Evolutionary conservation across 2,888 invertebrate genomes (phyloP).

Genomic region (Cephus runcator): DNA sequence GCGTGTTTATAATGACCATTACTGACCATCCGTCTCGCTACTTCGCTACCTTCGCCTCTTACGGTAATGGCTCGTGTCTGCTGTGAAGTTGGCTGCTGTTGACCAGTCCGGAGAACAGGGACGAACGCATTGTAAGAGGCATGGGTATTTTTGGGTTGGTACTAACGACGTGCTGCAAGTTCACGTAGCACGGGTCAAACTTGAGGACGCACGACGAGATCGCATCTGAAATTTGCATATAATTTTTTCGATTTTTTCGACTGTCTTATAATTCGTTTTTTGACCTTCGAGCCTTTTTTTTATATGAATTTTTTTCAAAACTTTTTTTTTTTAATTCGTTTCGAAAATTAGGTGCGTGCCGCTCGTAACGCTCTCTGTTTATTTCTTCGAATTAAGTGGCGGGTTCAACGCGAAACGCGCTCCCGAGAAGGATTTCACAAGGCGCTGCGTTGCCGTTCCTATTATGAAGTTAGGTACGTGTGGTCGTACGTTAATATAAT

Average conservation of each 20-base stretch:
- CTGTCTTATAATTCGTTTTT: too few species aligned
- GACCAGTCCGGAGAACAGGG: neutral
- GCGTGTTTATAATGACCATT: constrained; percentile 65
- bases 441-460: constrained; percentile 31
- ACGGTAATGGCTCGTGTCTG: constrained; percentile 61
- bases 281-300: too few species aligned
- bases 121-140: neutral
- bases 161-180: too few species aligned
- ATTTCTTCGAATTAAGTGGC: too few species aligned
- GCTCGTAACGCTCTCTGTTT: too few species aligned
- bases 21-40: constrained; percentile 59
- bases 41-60: constrained; percentile 52
- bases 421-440: constrained; percentile 6
- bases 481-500: constrained; percentile 54
- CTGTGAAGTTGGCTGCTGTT: constrained; percentile 35
- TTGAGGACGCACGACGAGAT: too few species aligned
- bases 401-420: constrained; percentile 1
- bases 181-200: too few species aligned
- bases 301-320: too few species aligned
- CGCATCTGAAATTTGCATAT: too few species aligned
- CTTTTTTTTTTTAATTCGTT: too few species aligned
- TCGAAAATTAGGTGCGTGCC: too few species aligned
- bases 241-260: too few species aligned
- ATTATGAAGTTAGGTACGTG: constrained; percentile 40
- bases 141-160: neutral